Conservation (phyloP, 2,797 vertebrate species). For the Leptatherina wallacei region DNA sequence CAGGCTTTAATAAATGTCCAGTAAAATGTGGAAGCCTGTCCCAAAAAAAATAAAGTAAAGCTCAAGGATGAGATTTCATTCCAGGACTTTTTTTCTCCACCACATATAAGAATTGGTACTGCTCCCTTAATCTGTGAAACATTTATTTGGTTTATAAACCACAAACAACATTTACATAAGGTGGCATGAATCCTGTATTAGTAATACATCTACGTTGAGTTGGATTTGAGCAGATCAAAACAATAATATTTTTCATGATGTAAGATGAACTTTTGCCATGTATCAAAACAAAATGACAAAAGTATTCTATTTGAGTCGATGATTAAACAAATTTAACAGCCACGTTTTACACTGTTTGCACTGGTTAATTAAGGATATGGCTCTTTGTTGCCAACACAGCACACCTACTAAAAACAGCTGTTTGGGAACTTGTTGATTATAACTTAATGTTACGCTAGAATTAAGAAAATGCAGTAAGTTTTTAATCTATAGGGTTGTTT, state of each 20-base stretch:
- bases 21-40: conserved; percentile 25
- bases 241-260: not conserved
- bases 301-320: not conserved
- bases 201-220: not conserved
- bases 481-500: not conserved
- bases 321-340: not conserved
- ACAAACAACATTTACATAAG: not conserved
- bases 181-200: not conserved
- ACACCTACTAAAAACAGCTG: not conserved
- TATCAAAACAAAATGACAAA: not conserved
- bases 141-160: not conserved
- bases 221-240: conserved; percentile 1
- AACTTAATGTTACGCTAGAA: not conserved
- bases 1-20: conserved; percentile 31
- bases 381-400: not conserved
- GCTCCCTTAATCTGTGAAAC: not conserved
- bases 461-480: not conserved
- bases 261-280: not conserved
- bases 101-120: not conserved
- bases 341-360: not conserved
- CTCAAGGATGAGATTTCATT: conserved; percentile 4
- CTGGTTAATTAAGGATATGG: not conserved
- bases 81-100: not conserved
- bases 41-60: conserved; percentile 2
- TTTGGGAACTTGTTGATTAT: not conserved